These are phyloP conservation scores for Psilopsiagon aurifrons DNA, from an alignment of 2,113 vertebrate species.

Conservation along the genomic window DNA sequence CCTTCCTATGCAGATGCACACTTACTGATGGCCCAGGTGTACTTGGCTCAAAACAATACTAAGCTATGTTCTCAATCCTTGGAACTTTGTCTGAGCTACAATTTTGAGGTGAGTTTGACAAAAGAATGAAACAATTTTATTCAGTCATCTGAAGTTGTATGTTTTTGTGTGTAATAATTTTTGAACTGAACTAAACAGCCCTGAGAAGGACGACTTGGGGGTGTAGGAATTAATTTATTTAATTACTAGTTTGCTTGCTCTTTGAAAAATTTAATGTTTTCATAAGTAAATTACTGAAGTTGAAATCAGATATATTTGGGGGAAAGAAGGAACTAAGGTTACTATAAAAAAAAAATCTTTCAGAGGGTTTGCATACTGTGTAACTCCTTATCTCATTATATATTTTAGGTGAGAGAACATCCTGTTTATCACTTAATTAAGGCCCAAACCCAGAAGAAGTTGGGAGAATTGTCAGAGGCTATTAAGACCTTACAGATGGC, in stretches of 20 bases:
- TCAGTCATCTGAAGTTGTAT: background rate
- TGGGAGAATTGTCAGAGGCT: constrained; percentile 88
- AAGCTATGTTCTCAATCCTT: constrained; percentile 89
- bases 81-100: constrained; percentile 93
- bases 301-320: background rate
- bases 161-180: background rate
- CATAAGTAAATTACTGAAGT: background rate
- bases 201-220: background rate
- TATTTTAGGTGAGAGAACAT: constrained; percentile 86
- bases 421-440: constrained; percentile 95
- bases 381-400: background rate
- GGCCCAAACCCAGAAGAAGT: constrained; percentile 90
- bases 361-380: background rate
- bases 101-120: constrained; percentile 87
- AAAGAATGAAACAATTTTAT: background rate
- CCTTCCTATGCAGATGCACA: constrained; percentile 90
- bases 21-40: constrained; percentile 94
- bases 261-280: background rate
- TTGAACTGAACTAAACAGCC: background rate
- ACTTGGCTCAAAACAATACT: constrained; percentile 87
- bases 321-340: background rate
- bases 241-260: background rate
- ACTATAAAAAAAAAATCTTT: background rate
- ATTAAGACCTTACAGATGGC: constrained; percentile 94
- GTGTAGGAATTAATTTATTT: background rate